Base-by-base conservation (phyloP, 2,888 invertebrate genomes). In the Nowickia ferox region DNA sequence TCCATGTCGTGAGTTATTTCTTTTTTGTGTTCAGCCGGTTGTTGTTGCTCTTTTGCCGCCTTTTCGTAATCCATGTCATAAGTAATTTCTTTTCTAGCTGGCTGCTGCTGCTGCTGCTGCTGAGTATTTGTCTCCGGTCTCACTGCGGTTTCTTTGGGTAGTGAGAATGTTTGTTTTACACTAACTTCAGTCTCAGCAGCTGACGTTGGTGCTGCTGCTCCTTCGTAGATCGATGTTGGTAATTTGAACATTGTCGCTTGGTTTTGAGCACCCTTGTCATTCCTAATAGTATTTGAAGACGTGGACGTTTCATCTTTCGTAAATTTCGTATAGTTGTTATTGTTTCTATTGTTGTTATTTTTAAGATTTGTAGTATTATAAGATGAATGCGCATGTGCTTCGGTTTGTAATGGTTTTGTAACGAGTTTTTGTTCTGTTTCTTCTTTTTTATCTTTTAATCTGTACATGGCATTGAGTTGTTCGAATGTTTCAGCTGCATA, bases 401-500 rank as follows among this genome's bases (percentile, higher is more conserved):
- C 65, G 30, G 38, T 30, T 83, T 82, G 51, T 61, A 15, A 30
- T 61, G 57, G 22, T 9, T 72, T 66, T 51, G 93, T 71, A 93
- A 93, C 85, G 92, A 93, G 42, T 93, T 84, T 61, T 61, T 68
- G 68, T 84, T 66, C 75, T 74, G 81, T 66, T 55, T 69, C 76
- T 10, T 72, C 19, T 63, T 76, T 57, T 13, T 63, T 65, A 69
- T 75, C 53, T 59, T 89, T 90, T 55, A 90, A 74, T 55, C 88
- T 89, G 82, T 91, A 92, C 90, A 92, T 89, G 66, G 89, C 89
- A 65, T 90, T 91, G 8, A 92, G 89, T 77, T 92, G 89, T 87
- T 93, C 92, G 83, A 92, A 93, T 2, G 91, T 92, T 83, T 91
- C 90, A 0, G 91, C 91, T 46, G 89, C 87, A 88, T 91, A 92